Percentiles rank a stretch among this genome's conserved stretches.
Evolutionary conservation across 1,140 invertebrate species (phyloP).

Genomic region (Caenorhabditis brenneri): DNA sequence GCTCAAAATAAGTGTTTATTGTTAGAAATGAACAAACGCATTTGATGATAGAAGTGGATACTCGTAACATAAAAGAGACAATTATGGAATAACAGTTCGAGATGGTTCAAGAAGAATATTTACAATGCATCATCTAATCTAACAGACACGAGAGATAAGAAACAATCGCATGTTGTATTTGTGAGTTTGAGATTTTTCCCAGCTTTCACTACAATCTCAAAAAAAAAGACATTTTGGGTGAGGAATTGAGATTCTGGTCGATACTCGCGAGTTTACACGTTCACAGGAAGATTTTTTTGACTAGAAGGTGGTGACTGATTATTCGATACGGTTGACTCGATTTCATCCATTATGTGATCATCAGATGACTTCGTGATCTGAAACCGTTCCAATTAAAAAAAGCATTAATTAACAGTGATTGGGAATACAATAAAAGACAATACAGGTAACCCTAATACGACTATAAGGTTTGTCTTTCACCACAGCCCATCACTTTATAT

Average conservation of each 20-base stretch:
- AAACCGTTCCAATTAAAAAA: not conserved
- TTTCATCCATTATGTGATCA: not conserved
- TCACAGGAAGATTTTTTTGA: not conserved
- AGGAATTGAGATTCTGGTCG: not conserved
- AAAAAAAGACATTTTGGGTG: not conserved
- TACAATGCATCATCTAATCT: not conserved
- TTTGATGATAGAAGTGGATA: not conserved
- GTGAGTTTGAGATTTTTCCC: not conserved
- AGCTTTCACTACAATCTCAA: not conserved
- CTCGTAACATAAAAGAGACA: not conserved
- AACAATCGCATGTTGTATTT: no score
- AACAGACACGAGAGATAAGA: not conserved
- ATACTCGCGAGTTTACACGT: not conserved
- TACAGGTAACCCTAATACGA: no score
- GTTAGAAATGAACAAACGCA: not conserved
- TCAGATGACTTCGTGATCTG: not conserved
- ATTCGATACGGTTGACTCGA: no score
- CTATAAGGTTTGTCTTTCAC: no score
- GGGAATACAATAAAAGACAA: no score
- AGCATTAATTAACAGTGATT: not conserved
- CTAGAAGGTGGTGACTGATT: not conserved
- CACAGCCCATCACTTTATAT: no score
- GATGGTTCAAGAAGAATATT: not conserved
- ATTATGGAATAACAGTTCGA: not conserved
- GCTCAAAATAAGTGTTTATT: no score